Evolutionary conservation across 2,113 vertebrate species (phyloP).

Genomic region (Aptenodytes forsteri): DNA sequence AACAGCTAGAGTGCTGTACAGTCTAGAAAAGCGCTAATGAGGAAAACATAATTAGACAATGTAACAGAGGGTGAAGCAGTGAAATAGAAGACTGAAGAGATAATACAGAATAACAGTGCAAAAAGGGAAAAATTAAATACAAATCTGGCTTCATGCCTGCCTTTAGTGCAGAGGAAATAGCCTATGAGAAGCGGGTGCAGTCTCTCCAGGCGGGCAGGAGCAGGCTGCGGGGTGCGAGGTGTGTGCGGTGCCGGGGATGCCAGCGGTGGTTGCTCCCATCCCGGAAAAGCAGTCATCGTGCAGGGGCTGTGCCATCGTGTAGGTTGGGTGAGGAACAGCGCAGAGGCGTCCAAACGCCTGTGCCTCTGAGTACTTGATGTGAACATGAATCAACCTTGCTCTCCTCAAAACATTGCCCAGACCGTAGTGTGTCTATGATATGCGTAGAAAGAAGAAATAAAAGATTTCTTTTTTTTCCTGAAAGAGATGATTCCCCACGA

Average conservation of each 20-base stretch:
- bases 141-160: background rate
- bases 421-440: fast-evolving
- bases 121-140: background rate
- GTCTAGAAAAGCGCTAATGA: background rate
- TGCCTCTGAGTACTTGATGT: too few relatives aligned
- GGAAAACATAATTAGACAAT: background rate
- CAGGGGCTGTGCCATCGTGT: fast-evolving
- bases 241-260: fast-evolving
- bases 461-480: background rate
- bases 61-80: background rate
- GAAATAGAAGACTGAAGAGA: background rate
- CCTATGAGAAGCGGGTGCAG: fast-evolving
- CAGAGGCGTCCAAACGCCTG: fast-evolving
- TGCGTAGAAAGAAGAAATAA: background rate
- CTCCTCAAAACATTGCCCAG: background rate
- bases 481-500: background rate
- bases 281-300: fast-evolving
- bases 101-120: background rate
- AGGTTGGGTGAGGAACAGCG: fast-evolving
- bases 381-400: background rate
- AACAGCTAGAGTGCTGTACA: background rate
- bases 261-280: too few relatives aligned
- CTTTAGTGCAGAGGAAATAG: background rate
- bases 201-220: background rate
- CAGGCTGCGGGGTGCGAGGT: fast-evolving